phyloP scores from a whole-genome alignment of 2,113 vertebrate genomes.

The Pygoscelis antarcticus region DNA sequence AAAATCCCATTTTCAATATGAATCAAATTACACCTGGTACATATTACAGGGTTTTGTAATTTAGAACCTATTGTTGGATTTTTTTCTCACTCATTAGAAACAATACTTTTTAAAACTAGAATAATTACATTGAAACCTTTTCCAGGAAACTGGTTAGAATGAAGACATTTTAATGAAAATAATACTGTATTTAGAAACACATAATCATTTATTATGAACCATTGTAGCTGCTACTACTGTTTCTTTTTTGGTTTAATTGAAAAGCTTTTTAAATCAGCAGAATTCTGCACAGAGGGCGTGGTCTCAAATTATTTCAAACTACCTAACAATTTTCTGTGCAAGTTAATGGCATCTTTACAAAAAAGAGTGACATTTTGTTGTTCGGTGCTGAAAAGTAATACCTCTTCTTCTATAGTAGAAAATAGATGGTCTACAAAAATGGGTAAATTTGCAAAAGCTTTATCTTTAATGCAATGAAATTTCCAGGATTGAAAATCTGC shows the following conservation, averaged over 20 bases:
- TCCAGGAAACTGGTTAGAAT: not conserved
- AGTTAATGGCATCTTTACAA: not conserved
- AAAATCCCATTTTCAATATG: not conserved
- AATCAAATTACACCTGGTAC: not conserved
- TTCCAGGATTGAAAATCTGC: conserved; percentile 76
- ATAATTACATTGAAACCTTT: not conserved
- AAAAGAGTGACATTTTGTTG: not conserved
- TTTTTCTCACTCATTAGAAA: not conserved
- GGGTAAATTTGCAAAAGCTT: conserved; percentile 78
- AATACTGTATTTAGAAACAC: not conserved
- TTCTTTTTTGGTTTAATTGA: not conserved
- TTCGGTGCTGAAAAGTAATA: not conserved
- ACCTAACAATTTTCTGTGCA: not conserved
- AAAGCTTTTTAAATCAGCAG: not conserved
- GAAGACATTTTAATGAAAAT: not conserved
- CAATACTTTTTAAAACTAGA: not conserved
- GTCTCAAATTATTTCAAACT: not conserved
- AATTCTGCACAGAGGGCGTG: not conserved
- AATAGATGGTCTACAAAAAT: conserved; percentile 78
- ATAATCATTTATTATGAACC: not conserved
- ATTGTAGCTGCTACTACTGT: not conserved
- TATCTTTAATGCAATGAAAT: conserved; percentile 85
- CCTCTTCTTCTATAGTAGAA: conserved; percentile 64
- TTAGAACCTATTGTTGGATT: not conserved
- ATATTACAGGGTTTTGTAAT: not conserved